Base-by-base conservation (phyloP, 2,888 invertebrate genomes). In the Fragum fragum region DNA sequence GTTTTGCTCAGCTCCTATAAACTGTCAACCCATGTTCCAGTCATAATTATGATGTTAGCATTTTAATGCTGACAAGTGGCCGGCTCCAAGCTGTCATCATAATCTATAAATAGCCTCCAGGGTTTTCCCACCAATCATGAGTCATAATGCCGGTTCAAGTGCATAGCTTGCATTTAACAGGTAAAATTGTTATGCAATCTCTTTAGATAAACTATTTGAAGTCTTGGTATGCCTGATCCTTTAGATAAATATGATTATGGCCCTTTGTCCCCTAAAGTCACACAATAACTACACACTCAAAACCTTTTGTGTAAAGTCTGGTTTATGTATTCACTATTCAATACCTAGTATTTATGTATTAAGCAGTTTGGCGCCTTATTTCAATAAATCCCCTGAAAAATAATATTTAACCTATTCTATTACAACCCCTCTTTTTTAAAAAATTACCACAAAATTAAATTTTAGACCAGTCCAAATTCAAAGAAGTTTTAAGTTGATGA, bases 161-260 rank as follows among this genome's bases (percentile, higher is more conserved):
- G 9, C 32, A 36, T 36, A 36, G 32, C 32, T 36, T 36, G 47
- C 14, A 47, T 47, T 47, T n/a, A 18, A 47, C 47, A 47, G 47
- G 47, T 47, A 47, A 47, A 26, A 66, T 66, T 42, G 16, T 66
- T 39, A 66, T 26, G 42, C 28, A 21, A 66, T 66, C 66, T 42
- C 66, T 23, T 11, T 66, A 1, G 36, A 11, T 36, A 42, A 42
- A 3, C 9, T 42, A 11, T n/a, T 14, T 66, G 7, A 28, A 42
- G 66, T 42, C 39, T 42, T 42, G 66, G 66, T 36, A 66, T 66
- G 66, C 36, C 29, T 66, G 66, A 66, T 66, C 66, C 29, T 2
- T 32, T 3, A 66, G 66, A 66, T 66, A 66, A 66, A 66, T 42
- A 66, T 42, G 29, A 21, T 66, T 26, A 18, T 42, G 11, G 11